phyloP scores from a whole-genome alignment of 2,797 vertebrate genomes.

The Coilia nasus region DNA sequence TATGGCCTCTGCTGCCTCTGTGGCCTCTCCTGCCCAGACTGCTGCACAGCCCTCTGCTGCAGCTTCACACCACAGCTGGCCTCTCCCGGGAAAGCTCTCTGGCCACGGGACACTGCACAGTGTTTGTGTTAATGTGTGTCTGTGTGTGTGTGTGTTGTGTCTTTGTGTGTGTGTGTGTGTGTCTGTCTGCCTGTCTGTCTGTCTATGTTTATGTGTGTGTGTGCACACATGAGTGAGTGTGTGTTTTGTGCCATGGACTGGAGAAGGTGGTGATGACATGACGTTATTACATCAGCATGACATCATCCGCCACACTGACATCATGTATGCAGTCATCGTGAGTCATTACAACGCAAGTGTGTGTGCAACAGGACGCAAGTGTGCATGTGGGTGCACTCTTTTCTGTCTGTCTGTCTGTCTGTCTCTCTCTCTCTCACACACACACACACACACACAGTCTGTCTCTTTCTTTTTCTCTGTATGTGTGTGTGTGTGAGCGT shows the following conservation, averaged over 20 bases:
- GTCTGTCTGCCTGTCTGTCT: neutral
- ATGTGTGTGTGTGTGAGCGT: no score
- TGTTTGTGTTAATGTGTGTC: no score
- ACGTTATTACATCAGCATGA: neutral
- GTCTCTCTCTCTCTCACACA: neutral
- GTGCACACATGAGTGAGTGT: no score
- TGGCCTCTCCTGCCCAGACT: neutral
- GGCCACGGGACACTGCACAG: no score
- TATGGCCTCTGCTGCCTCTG: no score
- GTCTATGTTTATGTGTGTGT: no score
- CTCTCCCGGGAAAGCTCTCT: no score
- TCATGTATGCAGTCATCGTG: neutral
- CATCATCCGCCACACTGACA: neutral
- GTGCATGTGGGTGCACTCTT: neutral
- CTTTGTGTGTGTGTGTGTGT: neutral
- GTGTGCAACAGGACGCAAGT: neutral
- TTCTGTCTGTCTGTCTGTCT: neutral
- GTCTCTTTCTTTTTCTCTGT: neutral
- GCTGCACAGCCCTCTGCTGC: no score
- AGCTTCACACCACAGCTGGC: no score
- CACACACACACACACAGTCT: neutral
- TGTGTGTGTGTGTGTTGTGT: neutral
- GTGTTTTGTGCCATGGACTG: neutral
- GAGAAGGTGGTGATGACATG: neutral
- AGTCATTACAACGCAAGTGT: neutral